Evolutionary conservation across 1,140 invertebrate genomes (phyloP), one percentile per base, ranked within the genome.

Genomic region (Sarcophaga peregrina): DNA sequence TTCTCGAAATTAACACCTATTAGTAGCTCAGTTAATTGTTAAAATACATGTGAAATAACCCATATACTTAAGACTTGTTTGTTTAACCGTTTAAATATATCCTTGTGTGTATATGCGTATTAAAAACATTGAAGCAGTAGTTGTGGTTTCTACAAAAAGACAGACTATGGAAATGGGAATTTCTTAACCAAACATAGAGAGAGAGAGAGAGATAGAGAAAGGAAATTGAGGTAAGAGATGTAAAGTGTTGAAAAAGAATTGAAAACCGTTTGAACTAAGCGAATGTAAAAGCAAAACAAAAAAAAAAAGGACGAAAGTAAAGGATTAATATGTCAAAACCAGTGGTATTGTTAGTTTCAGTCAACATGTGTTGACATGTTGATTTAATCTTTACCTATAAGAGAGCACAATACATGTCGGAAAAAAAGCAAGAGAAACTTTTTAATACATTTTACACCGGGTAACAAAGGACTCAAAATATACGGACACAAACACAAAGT

Each of bases 361-460:
- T 68, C 62, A 68, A 68, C 62, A 68, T 68, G 62, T 68, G 62
- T 68, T 68, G 62, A 68, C 62, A 68, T 68, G 62, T 68, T 68
- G 62, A 68, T 68, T 68, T 68, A 68, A 68, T 68, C 62, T 68
- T 68, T 68, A 68, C 62, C 62, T 68, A 68, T n/a, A 68, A 68
- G 25, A 37, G 25, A 37, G 62, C 20, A 25, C 17, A 68, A 68
- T 25, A 68, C 62, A 68, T 58, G 17, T 20, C 9, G 6, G 20
- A 68, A 68, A 62, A 62, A 9, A 54, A 5, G 15, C 9, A 54
- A 9, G n/a, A 58, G 1, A 13, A 58, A 13, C 8, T n/a, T n/a
- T n/a, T n/a, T 13, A 8, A 58, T 58, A 58, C 52, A 58, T 15
- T 17, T 68, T 68, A 15, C 7, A 20, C 17, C 10, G 15, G 15